Percentiles rank a stretch among this genome's conserved stretches.
These are phyloP conservation scores for Pandemis cinnamomeana DNA, from an alignment of 2,888 invertebrate genomes.

Conservation along the genomic window DNA sequence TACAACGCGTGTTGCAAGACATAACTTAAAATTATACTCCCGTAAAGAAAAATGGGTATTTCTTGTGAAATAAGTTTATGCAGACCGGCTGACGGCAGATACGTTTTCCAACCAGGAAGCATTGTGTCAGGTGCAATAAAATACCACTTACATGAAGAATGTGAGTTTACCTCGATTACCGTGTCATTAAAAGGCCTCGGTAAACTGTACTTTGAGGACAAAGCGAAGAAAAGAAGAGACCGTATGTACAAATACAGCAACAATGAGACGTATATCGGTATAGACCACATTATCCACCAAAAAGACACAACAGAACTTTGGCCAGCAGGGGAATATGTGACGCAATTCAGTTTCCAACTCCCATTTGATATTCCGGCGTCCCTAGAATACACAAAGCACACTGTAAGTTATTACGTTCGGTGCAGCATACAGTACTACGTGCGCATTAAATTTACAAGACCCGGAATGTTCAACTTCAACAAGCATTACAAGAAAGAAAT, in stretches of 20 bases:
- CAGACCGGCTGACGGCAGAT: slow-evolving; percentile 5
- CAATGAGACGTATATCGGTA: slow-evolving; percentile 30
- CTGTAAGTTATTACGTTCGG: slow-evolving; percentile 7
- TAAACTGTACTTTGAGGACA: slow-evolving; percentile 17
- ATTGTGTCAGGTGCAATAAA: slow-evolving; percentile 29
- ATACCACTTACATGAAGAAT: slow-evolving; percentile 32
- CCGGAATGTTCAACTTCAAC: slow-evolving; percentile 18
- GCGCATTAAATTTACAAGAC: slow-evolving; percentile 27
- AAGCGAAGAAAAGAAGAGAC: slow-evolving; percentile 8
- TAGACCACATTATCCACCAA: slow-evolving; percentile 15
- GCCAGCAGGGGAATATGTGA: slow-evolving; percentile 19
- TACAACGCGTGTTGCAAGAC: not conserved
- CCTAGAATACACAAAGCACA: slow-evolving; percentile 13
- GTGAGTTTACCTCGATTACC: slow-evolving; percentile 25
- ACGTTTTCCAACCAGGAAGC: slow-evolving; percentile 25
- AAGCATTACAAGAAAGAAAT: slow-evolving; percentile 35
- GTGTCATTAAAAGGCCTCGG: slow-evolving; percentile 36
- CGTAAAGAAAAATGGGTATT: not conserved
- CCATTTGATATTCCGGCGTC: slow-evolving; percentile 30
- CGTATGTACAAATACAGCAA: not conserved
- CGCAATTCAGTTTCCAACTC: slow-evolving; percentile 24
- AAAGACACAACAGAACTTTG: slow-evolving; percentile 14
- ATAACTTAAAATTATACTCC: not conserved
- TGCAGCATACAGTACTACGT: slow-evolving; percentile 34
- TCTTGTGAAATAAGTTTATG: slow-evolving; percentile 2